Evolutionary conservation across 2,797 vertebrate genomes (phyloP).

Genomic region (Sebastiscus albofasciatus): DNA sequence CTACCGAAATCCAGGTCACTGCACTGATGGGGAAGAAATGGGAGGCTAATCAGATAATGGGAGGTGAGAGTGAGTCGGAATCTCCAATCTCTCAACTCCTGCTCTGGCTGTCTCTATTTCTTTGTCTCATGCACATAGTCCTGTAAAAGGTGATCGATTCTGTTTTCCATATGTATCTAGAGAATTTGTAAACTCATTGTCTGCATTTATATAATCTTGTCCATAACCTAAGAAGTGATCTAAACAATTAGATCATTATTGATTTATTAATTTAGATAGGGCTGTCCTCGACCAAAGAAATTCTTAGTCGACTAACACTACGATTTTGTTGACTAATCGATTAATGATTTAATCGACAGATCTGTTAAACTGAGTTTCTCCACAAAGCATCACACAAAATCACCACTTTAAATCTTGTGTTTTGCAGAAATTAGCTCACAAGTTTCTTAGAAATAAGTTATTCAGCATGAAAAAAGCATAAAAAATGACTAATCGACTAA

Average conservation of each 20-base stretch:
- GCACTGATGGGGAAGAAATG: constrained; percentile 93
- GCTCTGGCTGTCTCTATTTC: constrained; percentile 22
- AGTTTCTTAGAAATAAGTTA: no score
- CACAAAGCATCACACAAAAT: no score
- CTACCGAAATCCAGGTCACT: constrained; percentile 89
- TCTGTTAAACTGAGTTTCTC: no score
- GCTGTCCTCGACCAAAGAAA: no score
- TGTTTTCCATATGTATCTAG: constrained; percentile 8
- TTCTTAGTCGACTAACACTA: no score
- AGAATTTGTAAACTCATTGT: background rate
- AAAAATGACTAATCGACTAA: no score
- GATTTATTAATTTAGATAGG: background rate
- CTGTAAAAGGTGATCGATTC: background rate
- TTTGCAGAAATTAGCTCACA: no score
- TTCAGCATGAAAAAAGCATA: no score
- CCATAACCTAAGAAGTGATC: background rate
- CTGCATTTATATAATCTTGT: background rate
- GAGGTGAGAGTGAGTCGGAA: constrained; percentile 84
- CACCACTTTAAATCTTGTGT: no score
- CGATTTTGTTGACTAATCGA: no score
- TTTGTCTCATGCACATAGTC: constrained; percentile 1
- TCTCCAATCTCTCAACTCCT: constrained; percentile 83
- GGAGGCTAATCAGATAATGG: constrained; percentile 94
- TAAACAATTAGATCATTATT: background rate
- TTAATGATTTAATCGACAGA: no score